Conservation (phyloP, 2,888 invertebrate genomes). For the Salpingus planirostris region DNA sequence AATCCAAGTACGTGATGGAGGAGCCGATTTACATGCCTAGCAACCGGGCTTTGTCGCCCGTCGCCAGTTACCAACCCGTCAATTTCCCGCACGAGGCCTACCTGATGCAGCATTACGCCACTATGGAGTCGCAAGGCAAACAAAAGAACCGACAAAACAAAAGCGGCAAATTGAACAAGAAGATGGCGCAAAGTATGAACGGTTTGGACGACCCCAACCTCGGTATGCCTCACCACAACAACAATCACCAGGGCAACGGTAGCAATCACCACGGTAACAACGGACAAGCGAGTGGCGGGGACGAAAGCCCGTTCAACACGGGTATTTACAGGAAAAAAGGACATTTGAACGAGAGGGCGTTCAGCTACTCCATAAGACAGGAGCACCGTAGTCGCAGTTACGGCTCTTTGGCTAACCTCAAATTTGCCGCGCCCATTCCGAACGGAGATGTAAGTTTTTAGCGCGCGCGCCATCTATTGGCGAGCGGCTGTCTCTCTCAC, state of each 20-base stretch:
- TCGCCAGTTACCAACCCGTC: slow-evolving; percentile 48
- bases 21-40: slow-evolving; percentile 53
- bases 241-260: neutral
- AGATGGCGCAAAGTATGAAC: slow-evolving; percentile 62
- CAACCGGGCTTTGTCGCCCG: slow-evolving; percentile 48
- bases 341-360: slow-evolving; percentile 85
- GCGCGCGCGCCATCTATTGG: too few species aligned
- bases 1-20: slow-evolving; percentile 48
- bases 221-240: slow-evolving; percentile 17
- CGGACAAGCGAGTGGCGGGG: slow-evolving; percentile 8
- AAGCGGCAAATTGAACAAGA: slow-evolving; percentile 43
- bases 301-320: slow-evolving; percentile 59
- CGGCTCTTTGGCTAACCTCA: slow-evolving; percentile 82
- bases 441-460: slow-evolving; percentile 40
- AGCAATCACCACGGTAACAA: neutral
- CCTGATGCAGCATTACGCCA: slow-evolving; percentile 50
- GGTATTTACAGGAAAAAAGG: slow-evolving; percentile 88
- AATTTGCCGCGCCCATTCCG: slow-evolving; percentile 67
- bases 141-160: slow-evolving; percentile 52
- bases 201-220: slow-evolving; percentile 48
- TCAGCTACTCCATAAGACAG: slow-evolving; percentile 88
- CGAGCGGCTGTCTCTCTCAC: neutral
- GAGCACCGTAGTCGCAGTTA: slow-evolving; percentile 89
- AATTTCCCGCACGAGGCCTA: slow-evolving; percentile 52
- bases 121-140: slow-evolving; percentile 41